Percentiles rank a stretch among this genome's conserved stretches.
These are phyloP conservation scores for Xenopus petersii DNA, from an alignment of 2,797 vertebrate species.

Conservation along the genomic window DNA sequence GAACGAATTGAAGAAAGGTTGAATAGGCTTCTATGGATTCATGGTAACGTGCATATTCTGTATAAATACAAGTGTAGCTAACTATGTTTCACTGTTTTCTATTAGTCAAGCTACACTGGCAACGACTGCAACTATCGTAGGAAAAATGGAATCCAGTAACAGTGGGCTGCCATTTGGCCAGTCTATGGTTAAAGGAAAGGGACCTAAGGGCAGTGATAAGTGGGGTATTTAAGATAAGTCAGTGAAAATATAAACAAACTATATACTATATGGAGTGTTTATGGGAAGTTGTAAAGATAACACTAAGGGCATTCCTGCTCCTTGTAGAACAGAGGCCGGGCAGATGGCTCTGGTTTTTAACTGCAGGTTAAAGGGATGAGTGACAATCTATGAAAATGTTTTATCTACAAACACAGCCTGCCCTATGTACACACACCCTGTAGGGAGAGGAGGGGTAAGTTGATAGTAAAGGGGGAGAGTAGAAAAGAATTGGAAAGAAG, in stretches of 20 bases:
- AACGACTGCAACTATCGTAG: too few species aligned
- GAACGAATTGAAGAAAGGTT: too few species aligned
- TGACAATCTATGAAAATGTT: slow-evolving; percentile 16
- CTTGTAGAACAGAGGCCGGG: not conserved
- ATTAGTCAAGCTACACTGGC: too few species aligned
- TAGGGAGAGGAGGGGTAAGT: too few species aligned
- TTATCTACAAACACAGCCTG: slow-evolving; percentile 32
- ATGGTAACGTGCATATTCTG: too few species aligned
- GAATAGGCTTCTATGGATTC: too few species aligned
- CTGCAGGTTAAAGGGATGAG: slow-evolving; percentile 15
- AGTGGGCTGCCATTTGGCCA: too few species aligned
- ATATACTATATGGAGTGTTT: too few species aligned
- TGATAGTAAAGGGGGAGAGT: not conserved
- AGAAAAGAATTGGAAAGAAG: not conserved
- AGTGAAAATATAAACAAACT: not conserved
- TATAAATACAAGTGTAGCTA: too few species aligned
- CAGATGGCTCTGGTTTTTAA: slow-evolving; percentile 14
- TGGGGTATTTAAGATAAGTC: not conserved
- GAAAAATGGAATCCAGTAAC: too few species aligned
- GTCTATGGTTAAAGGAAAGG: not conserved
- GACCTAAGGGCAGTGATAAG: not conserved
- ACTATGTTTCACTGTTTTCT: too few species aligned
- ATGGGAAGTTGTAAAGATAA: too few species aligned
- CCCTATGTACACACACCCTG: slow-evolving; percentile 21
- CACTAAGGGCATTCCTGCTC: not conserved